Conservation (phyloP, 1,140 invertebrate species). For the Drosophila nigromelanica region DNA sequence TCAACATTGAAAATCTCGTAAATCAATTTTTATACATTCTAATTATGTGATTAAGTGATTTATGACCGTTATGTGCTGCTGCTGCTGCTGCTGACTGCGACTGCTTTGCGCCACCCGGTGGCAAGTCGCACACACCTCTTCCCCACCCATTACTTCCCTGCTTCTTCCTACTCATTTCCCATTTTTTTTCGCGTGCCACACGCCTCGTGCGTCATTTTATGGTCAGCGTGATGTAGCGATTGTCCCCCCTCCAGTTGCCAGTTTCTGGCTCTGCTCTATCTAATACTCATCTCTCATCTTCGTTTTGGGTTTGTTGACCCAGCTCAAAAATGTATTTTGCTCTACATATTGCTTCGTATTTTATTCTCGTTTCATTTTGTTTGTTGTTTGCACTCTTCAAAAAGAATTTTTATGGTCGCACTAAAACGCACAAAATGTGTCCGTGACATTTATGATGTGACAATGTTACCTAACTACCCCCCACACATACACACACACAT, state of each 20-base stretch:
- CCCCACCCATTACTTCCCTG: not conserved
- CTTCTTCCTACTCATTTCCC: not conserved
- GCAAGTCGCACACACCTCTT: constrained; percentile 4
- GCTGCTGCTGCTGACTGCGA: constrained; percentile 31
- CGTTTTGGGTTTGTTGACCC: constrained; percentile 55
- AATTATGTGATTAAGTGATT: constrained; percentile 82
- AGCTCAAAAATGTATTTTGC: constrained; percentile 48
- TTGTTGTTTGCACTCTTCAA: constrained; percentile 72
- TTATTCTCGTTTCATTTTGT: constrained; percentile 47
- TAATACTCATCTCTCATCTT: constrained; percentile 24
- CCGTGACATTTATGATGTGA: constrained; percentile 81
- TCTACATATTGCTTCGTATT: constrained; percentile 33
- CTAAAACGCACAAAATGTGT: constrained; percentile 72
- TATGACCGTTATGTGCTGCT: constrained; percentile 58
- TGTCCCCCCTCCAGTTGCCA: constrained; percentile 8
- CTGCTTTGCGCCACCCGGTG: constrained; percentile 29
- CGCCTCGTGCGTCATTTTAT: constrained; percentile 41
- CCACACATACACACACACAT: not conserved
- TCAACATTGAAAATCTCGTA: constrained; percentile 76
- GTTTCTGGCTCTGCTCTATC: not conserved
- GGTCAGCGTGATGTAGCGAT: constrained; percentile 43
- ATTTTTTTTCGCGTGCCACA: constrained; percentile 25
- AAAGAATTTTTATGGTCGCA: constrained; percentile 67
- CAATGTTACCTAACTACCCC: constrained; percentile 59
- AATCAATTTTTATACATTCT: constrained; percentile 82